Percentiles rank a stretch among this genome's conserved stretches.
Conservation (phyloP, 2,113 vertebrate species). For the Cygnus buccinator region DNA sequence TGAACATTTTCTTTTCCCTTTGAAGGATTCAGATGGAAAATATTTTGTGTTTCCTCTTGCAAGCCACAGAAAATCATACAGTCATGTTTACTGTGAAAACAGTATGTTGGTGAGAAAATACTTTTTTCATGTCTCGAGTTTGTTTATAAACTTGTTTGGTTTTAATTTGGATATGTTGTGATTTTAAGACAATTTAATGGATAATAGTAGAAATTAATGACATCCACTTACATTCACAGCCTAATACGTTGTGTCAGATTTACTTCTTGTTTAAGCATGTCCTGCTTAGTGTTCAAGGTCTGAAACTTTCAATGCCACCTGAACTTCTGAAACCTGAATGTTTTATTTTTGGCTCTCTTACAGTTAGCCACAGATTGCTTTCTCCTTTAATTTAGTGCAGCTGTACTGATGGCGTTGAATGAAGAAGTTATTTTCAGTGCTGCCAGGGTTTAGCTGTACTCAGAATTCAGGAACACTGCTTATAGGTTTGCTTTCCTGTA, state of each 20-base stretch:
- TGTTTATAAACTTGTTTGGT: neutral
- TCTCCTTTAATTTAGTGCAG: neutral
- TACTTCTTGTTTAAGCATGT: neutral
- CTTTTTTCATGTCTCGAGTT: neutral
- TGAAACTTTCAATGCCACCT: neutral
- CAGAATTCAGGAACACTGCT: neutral
- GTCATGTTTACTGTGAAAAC: slow-evolving; percentile 91
- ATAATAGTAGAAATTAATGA: neutral
- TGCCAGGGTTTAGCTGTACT: neutral
- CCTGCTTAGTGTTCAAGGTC: neutral
- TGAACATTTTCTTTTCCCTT: neutral
- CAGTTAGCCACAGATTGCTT: neutral
- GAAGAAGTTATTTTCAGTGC: neutral
- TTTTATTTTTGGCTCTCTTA: neutral
- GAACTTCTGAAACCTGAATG: neutral
- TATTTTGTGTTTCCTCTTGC: slow-evolving; percentile 91
- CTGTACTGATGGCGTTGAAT: neutral
- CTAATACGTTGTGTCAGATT: neutral
- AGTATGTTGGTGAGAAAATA: slow-evolving; percentile 88
- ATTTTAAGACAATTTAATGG: neutral
- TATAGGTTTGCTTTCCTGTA: neutral
- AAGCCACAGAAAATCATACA: slow-evolving; percentile 88
- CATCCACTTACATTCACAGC: neutral
- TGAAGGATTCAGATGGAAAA: slow-evolving; percentile 85
- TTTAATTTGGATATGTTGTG: neutral